Base-by-base conservation (phyloP, 1,140 invertebrate genomes). In the Diploscapter pachys region DNA sequence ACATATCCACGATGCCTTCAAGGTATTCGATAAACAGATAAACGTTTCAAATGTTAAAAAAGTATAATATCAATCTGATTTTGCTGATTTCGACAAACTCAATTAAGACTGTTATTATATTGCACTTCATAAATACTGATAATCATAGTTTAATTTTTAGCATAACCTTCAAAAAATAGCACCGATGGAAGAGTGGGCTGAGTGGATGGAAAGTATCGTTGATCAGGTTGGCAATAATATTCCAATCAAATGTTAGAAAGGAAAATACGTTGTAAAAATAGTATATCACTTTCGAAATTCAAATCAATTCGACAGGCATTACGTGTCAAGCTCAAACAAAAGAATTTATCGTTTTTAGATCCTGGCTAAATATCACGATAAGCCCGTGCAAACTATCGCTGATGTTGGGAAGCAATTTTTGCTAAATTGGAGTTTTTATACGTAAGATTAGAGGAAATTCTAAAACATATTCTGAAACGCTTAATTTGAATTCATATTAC, bases 401-500 rank as follows among this genome's bases (percentile, higher is more conserved):
- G 53, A 76, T 13, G 66, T 72, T 49, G 68, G 75, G 92, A 9
- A 93, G 52, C 93, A 97, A 85, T 96, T 99, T 88, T 89, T 99
- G 72, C 90, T 98, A 55, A 96, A 98, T 88, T 99, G 96, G 96
- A 96, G 93, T 73, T 99, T 98, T 89, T 99, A 98, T 87, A 95
- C 93, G 90, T 93, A 87, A 72, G n/a, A 64, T 51, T 48, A 9
- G 9, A 56, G 9, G 50, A 50, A 48, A n/a, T 4, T 31, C 31
- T 31, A 31, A 31, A 31, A 31, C n/a, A 31, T 4, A 8, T 79
- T 51, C 66, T 72, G 48, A 54, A 9, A 69, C 6, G 67, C 31
- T 6, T 80, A 78, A 67, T 64, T 81, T 31, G 31, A 31, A 1
- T 31, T 31, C 31, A 31, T 31, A 31, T 31, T 31, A 31, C 31